phyloP scores from a whole-genome alignment of 1,140 invertebrate species.

The Nasonia giraulti region DNA sequence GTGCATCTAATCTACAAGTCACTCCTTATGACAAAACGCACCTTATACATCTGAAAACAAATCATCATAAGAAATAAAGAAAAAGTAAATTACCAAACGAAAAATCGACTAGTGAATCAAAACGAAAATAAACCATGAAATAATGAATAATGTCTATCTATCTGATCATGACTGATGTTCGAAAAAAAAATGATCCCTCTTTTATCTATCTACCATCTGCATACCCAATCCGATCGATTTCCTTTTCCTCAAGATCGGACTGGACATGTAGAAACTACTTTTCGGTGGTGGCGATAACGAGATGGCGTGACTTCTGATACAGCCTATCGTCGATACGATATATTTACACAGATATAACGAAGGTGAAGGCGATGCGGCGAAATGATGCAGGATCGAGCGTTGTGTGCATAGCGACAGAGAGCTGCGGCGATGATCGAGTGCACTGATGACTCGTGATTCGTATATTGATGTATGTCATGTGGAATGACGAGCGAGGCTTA shows the following conservation, averaged over 20 bases:
- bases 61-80: neutral
- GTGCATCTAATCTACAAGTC: neutral
- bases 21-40: neutral
- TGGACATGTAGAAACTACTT: neutral
- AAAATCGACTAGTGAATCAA: neutral
- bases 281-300: neutral
- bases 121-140: constrained; percentile 12
- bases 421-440: constrained; percentile 62
- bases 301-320: neutral
- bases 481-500: neutral
- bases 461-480: neutral
- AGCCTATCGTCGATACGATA: neutral
- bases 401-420: neutral
- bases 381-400: constrained; percentile 51
- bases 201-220: neutral
- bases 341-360: neutral
- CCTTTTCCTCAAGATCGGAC: neutral
- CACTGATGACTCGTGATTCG: constrained; percentile 58
- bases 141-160: neutral
- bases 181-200: neutral
- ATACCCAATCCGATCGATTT: neutral
- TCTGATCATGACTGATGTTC: neutral
- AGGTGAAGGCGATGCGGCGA: constrained; percentile 51
- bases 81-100: neutral
- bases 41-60: constrained; percentile 5